These are phyloP conservation scores for Torymus auratus DNA, from an alignment of 2,888 invertebrate species.

Conservation along the genomic window DNA sequence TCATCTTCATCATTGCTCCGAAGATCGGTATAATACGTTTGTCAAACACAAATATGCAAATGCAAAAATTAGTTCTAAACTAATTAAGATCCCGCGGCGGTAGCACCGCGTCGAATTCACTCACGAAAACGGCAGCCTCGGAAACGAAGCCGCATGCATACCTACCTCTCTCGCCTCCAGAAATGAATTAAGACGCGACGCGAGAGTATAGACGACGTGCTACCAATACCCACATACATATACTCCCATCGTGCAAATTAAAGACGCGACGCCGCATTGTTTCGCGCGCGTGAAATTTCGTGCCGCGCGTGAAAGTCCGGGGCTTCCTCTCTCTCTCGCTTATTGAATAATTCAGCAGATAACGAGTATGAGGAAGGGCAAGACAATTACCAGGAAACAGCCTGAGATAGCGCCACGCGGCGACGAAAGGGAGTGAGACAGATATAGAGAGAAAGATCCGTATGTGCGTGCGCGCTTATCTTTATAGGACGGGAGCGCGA, in stretches of 20 bases:
- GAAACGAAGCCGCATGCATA: no score
- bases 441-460: conserved; percentile 45
- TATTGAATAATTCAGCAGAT: conserved; percentile 76
- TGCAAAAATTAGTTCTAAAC: no score
- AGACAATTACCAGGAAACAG: conserved; percentile 76
- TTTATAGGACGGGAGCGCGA: conserved; percentile 64
- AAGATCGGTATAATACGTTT: no score
- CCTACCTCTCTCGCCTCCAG: no score
- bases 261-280: conserved; percentile 61
- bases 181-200: no score
- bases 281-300: conserved; percentile 69
- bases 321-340: conserved; percentile 62
- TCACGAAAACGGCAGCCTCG: no score
- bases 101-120: no score
- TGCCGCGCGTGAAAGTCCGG: conserved; percentile 46
- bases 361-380: conserved; percentile 67
- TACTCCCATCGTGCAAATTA: background rate
- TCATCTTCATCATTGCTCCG: no score
- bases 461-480: conserved; percentile 65
- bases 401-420: conserved; percentile 72
- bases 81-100: no score
- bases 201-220: no score
- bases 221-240: no score
- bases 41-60: no score
- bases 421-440: conserved; percentile 61